These are phyloP conservation scores for Rotaria macrura DNA, from an alignment of 2,888 invertebrate genomes.

Conservation along the genomic window DNA sequence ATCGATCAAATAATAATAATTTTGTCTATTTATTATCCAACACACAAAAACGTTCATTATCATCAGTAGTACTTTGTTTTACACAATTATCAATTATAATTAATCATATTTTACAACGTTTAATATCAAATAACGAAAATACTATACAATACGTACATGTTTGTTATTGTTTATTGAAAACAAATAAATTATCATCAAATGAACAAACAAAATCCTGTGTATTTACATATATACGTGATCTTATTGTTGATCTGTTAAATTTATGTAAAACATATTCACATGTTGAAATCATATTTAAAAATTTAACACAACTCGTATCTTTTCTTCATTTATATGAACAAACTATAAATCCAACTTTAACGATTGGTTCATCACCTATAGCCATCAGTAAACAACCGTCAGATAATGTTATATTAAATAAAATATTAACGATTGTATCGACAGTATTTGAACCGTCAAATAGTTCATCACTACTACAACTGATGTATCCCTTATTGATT, in stretches of 20 bases:
- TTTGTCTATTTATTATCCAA: background rate
- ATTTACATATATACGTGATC: background rate
- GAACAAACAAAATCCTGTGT: background rate
- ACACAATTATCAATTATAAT: background rate
- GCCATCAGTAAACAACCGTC: background rate
- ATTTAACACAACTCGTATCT: background rate
- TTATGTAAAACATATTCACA: conserved; percentile 6
- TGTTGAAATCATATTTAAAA: background rate
- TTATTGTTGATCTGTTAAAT: background rate
- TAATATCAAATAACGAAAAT: background rate
- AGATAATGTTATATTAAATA: background rate
- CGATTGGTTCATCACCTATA: background rate
- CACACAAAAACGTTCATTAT: background rate
- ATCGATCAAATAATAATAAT: background rate
- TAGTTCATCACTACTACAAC: background rate
- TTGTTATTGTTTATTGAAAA: background rate
- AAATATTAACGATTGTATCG: background rate
- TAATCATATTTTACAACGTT: background rate
- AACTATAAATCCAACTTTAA: background rate
- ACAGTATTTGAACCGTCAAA: background rate
- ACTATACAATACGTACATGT: background rate
- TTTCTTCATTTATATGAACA: conserved; percentile 10
- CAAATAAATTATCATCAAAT: background rate
- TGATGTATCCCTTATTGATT: background rate
- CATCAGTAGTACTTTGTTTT: background rate